These are phyloP conservation scores for Agrochola circellaris DNA, from an alignment of 2,888 invertebrate species.

Conservation along the genomic window DNA sequence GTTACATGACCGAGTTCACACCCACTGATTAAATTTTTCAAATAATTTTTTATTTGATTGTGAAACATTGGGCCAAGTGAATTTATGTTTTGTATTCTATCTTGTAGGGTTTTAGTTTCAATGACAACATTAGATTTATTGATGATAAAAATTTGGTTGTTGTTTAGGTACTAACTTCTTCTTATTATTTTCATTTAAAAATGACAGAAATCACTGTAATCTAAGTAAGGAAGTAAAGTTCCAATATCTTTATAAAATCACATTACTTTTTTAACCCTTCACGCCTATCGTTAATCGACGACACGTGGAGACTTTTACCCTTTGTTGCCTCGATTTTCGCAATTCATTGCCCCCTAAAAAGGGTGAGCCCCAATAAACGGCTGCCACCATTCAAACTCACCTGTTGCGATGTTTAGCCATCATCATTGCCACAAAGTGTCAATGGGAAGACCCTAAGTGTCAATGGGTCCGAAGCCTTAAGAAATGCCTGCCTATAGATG, in stretches of 20 bases:
- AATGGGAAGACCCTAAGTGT: slow-evolving; percentile 44
- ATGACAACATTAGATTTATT: neutral
- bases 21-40: slow-evolving; percentile 40
- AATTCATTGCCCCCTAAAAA: slow-evolving; percentile 53
- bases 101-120: neutral
- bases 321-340: slow-evolving; percentile 41
- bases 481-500: slow-evolving; percentile 54
- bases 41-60: slow-evolving; percentile 4
- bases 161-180: neutral
- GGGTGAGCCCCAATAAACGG: slow-evolving; percentile 31
- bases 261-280: too few relatives aligned
- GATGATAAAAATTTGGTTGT: neutral
- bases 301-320: neutral
- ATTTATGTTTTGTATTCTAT: neutral
- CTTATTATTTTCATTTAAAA: neutral
- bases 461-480: slow-evolving; percentile 39
- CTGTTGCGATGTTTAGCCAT: slow-evolving; percentile 52
- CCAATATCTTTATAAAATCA: neutral
- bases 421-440: slow-evolving; percentile 46
- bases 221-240: neutral
- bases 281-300: neutral
- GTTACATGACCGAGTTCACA: slow-evolving; percentile 32
- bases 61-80: neutral
- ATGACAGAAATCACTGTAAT: neutral
- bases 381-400: slow-evolving; percentile 39